A percentile compares a stretch with the other conserved stretches of the same genome.
Conservation (phyloP, 2,113 vertebrate species). For the Aramus guarauna region DNA sequence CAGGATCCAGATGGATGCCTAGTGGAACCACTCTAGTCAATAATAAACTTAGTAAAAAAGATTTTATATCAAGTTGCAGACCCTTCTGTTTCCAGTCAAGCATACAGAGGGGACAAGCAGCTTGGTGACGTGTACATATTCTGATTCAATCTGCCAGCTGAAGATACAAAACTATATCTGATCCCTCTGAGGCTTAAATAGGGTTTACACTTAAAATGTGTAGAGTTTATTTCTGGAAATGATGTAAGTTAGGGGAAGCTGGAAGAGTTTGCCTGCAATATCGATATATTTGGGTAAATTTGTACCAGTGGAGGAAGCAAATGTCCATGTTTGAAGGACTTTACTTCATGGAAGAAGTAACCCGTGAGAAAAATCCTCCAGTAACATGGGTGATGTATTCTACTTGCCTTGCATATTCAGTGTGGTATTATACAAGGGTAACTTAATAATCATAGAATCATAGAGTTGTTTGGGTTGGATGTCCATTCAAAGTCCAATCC, state of each 20-base stretch:
- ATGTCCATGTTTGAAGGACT: neutral
- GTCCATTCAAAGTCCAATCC: no score
- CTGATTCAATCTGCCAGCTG: neutral
- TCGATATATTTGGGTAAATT: neutral
- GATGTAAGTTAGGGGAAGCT: neutral
- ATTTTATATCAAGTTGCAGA: neutral
- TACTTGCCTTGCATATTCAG: neutral
- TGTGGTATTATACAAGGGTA: neutral
- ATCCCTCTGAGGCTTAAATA: neutral
- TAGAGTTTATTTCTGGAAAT: slow-evolving; percentile 32
- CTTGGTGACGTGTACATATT: neutral
- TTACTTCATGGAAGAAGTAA: neutral
- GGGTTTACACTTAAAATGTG: neutral
- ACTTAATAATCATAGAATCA: neutral
- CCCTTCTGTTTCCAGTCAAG: slow-evolving; percentile 38
- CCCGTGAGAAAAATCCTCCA: neutral
- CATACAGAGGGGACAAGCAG: neutral
- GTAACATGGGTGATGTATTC: neutral
- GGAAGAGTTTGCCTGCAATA: neutral
- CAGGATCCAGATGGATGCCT: slow-evolving; percentile 11
- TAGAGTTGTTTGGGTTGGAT: neutral
- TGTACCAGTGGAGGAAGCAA: neutral
- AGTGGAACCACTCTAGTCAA: slow-evolving; percentile 9
- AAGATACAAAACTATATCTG: neutral
- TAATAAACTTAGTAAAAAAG: slow-evolving; percentile 40